These are phyloP conservation scores for Tenebrio molitor DNA, from an alignment of 1,140 invertebrate genomes.

Conservation along the genomic window DNA sequence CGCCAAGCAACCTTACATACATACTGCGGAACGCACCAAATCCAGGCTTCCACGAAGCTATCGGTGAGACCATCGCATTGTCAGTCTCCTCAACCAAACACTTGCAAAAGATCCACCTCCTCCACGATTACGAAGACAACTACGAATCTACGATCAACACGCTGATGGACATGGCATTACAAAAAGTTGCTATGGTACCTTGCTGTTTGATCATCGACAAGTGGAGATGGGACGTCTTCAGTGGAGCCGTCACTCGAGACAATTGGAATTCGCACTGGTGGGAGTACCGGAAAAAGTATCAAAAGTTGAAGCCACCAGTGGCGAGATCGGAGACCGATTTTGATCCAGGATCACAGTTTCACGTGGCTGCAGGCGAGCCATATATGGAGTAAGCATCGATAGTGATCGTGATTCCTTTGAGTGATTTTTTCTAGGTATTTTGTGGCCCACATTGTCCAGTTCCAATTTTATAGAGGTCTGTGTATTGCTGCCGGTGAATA, in stretches of 20 bases:
- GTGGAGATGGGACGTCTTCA: slow-evolving; percentile 91
- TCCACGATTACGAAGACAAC: slow-evolving; percentile 69
- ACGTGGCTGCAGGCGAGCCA: slow-evolving; percentile 85
- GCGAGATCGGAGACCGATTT: slow-evolving; percentile 84
- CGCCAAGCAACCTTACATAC: slow-evolving; percentile 78
- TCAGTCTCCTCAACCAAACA: slow-evolving; percentile 87
- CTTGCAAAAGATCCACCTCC: slow-evolving; percentile 80
- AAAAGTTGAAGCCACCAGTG: slow-evolving; percentile 85
- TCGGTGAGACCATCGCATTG: slow-evolving; percentile 89
- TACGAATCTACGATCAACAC: slow-evolving; percentile 62
- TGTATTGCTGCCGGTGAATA: slow-evolving; percentile 87
- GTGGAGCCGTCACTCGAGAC: slow-evolving; percentile 64
- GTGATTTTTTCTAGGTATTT: slow-evolving; percentile 78
- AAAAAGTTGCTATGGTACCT: slow-evolving; percentile 90
- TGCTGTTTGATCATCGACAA: slow-evolving; percentile 89
- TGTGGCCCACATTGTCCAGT: slow-evolving; percentile 89
- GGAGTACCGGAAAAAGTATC: slow-evolving; percentile 78
- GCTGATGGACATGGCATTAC: slow-evolving; percentile 72
- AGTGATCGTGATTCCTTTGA: not conserved
- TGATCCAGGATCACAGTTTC: slow-evolving; percentile 88
- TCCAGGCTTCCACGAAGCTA: slow-evolving; percentile 90
- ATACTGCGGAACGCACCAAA: slow-evolving; percentile 86
- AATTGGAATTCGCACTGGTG: slow-evolving; percentile 86
- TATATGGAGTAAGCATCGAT: slow-evolving; percentile 82
- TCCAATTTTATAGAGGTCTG: slow-evolving; percentile 90